Evolutionary conservation across 2,888 invertebrate genomes (phyloP).

Genomic region (Oeneis ivallda): DNA sequence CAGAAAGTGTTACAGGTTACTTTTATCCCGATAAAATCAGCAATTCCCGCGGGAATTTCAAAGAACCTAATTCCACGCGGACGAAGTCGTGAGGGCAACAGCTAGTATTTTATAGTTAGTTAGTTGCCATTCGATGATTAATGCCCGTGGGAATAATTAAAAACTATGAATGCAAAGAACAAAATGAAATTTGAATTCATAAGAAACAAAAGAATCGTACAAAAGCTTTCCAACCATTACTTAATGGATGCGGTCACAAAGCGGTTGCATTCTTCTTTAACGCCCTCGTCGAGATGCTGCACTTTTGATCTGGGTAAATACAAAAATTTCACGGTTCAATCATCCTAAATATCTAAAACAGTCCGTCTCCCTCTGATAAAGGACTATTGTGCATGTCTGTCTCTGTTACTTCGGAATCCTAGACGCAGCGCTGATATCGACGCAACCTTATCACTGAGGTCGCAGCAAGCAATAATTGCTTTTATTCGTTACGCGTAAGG

Average conservation of each 20-base stretch:
- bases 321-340: slow-evolving; percentile 77
- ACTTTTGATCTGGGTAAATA: slow-evolving; percentile 66
- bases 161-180: background rate
- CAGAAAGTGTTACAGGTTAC: too few relatives aligned
- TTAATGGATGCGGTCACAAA: slow-evolving; percentile 24
- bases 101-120: too few relatives aligned
- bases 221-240: slow-evolving; percentile 8
- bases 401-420: slow-evolving; percentile 68
- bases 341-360: slow-evolving; percentile 67
- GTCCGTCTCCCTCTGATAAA: slow-evolving; percentile 51
- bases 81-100: too few relatives aligned
- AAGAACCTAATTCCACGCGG: too few relatives aligned
- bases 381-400: slow-evolving; percentile 39
- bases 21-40: too few relatives aligned
- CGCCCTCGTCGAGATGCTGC: slow-evolving; percentile 65
- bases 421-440: slow-evolving; percentile 79
- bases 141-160: background rate
- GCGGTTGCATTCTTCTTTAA: slow-evolving; percentile 39
- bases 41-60: too few relatives aligned
- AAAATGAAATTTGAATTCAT: background rate
- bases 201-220: slow-evolving; percentile 16
- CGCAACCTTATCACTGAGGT: slow-evolving; percentile 72
- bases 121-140: background rate
- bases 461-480: slow-evolving; percentile 48
- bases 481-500: slow-evolving; percentile 50